Percentiles rank a stretch among this genome's conserved stretches.
These are phyloP conservation scores for Botrylloides violaceus DNA, from an alignment of 23 tunicate genomes.

Conservation along the genomic window DNA sequence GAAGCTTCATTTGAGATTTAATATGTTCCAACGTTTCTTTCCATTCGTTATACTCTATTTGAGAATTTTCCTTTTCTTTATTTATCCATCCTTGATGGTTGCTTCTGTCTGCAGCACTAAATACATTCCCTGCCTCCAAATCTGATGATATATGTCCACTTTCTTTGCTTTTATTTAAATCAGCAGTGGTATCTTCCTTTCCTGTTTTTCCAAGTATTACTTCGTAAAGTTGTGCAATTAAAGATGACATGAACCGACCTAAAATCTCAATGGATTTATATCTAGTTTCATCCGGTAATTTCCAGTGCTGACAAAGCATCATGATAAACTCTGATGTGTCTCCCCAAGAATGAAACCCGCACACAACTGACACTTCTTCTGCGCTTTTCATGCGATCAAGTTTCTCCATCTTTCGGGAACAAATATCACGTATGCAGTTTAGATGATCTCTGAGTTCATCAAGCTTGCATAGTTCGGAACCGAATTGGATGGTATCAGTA, in stretches of 20 bases:
- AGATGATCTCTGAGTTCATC: background rate
- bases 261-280: slow-evolving; percentile 39
- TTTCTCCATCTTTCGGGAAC: background rate
- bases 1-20: slow-evolving; percentile 32
- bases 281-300: slow-evolving; percentile 27
- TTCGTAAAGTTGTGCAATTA: background rate
- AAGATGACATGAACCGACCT: slow-evolving; percentile 1
- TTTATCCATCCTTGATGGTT: background rate
- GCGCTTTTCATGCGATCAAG: background rate
- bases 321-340: slow-evolving; percentile 16
- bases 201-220: background rate
- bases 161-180: background rate
- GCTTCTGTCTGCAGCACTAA: slow-evolving; percentile 2
- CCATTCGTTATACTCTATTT: slow-evolving; percentile 22
- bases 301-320: slow-evolving; percentile 35
- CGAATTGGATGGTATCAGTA: no score
- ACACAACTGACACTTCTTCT: background rate
- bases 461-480: background rate
- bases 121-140: slow-evolving; percentile 4
- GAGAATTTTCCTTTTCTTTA: background rate
- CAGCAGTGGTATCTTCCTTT: no score
- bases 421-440: background rate
- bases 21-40: slow-evolving; percentile 42
- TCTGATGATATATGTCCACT: background rate
- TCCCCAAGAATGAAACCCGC: slow-evolving; percentile 5